Evolutionary conservation across 2,888 invertebrate species (phyloP), one percentile per base, ranked within the genome.

Genomic region (Eupithecia insigniata): DNA sequence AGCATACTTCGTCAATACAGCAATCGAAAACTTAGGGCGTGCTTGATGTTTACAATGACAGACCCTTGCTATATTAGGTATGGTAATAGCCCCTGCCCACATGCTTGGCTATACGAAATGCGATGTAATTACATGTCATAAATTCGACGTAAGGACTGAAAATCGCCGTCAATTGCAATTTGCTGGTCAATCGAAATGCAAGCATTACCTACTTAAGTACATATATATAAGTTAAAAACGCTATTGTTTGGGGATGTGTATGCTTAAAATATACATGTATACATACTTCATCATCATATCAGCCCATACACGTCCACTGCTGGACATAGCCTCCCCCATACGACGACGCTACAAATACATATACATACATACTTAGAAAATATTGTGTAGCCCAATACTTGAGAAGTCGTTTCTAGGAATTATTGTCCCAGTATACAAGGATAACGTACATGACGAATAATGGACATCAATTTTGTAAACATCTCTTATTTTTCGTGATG

Each of bases 41-140:
- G 66, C 61, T 72, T 43, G 70, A 69, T 72, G 64, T 73, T 70
- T 73, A 76, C 77, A 79, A 77, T 81, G 80, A 75, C 81, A 80
- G 79, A 78, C 78, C 81, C 77, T 81, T 76, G 81, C 82, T 76
- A 77, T 81, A 83, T 81, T 80, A 80, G 79, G 74, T 75, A 79
- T 77, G 77, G 73, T 79, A 79, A 81, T 79, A 76, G 64, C 68
- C 32, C 39, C 75, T 76, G 76, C 81, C 81, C 80, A 82, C 81
- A 82, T 79, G 77, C 69, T 66, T 72, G 78, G 74, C 77, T 78
- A 76, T 79, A 76, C 82, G 76, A 81, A 83, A 83, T 82, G 82
- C 83, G 80, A 80, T 81, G 83, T 88, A 89, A 91, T 90, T 90
- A 90, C 82, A 80, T 78, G 82, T 86, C 84, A 86, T 90, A 91